A percentile compares a stretch with the other conserved stretches of the same genome.
Evolutionary conservation across 2,113 vertebrate species (phyloP).

Genomic region (human (Homo sapiens)): GRCh38 chr7:21104501-21105000

Average conservation of each 20-base stretch:
- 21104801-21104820: background rate
- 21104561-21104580: background rate
- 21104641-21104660: background rate
- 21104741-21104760: background rate
- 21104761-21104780: background rate
- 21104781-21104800: background rate
- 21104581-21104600: background rate
- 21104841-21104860: no score
- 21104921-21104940: background rate
- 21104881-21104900: background rate
- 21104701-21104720: background rate
- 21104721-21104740: background rate
- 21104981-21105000: background rate
- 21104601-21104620: background rate
- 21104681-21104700: background rate
- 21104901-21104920: background rate
- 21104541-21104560: background rate
- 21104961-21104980: background rate
- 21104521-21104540: background rate
- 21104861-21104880: background rate
- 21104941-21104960: background rate
- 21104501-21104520: background rate
- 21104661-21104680: background rate
- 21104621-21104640: background rate
- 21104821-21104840: background rate